Evolutionary conservation across 2,888 invertebrate genomes (phyloP).

Genomic region (Lypha dubia): DNA sequence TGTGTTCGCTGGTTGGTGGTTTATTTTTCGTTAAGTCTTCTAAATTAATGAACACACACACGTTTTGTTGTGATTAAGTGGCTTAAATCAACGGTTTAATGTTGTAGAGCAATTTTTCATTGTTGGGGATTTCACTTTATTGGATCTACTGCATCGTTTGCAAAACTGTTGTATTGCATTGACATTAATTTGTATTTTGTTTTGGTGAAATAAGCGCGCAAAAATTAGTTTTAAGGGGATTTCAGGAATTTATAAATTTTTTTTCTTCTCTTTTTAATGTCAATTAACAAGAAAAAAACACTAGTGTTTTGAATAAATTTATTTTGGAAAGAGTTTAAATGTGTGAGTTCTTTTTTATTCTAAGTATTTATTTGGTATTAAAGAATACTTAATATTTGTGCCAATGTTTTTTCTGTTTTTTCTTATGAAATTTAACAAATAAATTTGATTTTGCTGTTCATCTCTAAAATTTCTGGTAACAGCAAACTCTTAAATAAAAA

Average conservation of each 20-base stretch:
- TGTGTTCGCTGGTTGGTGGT: slow-evolving; percentile 40
- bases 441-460: no score
- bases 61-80: slow-evolving; percentile 72
- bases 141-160: slow-evolving; percentile 1
- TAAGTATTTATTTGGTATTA: no score
- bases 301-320: no score
- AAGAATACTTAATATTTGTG: no score
- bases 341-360: no score
- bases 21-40: slow-evolving; percentile 45
- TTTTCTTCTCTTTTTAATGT: not conserved
- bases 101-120: slow-evolving; percentile 70
- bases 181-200: slow-evolving; percentile 50
- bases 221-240: slow-evolving; percentile 48
- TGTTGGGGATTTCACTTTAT: slow-evolving; percentile 7
- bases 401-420: no score
- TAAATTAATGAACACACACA: slow-evolving; percentile 71
- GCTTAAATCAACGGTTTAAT: slow-evolving; percentile 73
- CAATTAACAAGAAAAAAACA: slow-evolving; percentile 6
- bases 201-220: slow-evolving; percentile 16
- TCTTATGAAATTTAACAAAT: no score
- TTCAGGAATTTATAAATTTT: slow-evolving; percentile 43
- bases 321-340: no score
- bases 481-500: no score
- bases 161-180: slow-evolving; percentile 42
- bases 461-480: no score